These are phyloP conservation scores for Halichondria panicea DNA, from an alignment of 37 sponge, comb jelly and placozoan species.

Conservation along the genomic window DNA sequence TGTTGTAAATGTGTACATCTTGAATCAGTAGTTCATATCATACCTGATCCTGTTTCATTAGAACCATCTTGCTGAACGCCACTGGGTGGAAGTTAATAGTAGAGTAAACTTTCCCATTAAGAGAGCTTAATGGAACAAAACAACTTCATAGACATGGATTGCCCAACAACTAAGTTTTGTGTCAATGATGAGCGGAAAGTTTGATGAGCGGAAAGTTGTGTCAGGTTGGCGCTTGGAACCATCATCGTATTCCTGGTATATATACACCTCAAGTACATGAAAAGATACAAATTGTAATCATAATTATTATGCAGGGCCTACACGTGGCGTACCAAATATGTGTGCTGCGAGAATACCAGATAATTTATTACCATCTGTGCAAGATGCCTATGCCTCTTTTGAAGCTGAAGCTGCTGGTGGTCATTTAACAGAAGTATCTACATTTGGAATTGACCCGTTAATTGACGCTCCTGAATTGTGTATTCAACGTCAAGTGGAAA, in stretches of 20 bases:
- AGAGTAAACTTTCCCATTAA: constrained; percentile 20
- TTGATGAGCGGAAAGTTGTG: background rate
- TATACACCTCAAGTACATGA: background rate
- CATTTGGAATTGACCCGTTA: background rate
- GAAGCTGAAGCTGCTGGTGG: background rate
- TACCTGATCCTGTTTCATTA: background rate
- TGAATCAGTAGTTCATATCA: too few species aligned
- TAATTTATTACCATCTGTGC: background rate
- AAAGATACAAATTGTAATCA: background rate
- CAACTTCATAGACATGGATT: constrained; percentile 8
- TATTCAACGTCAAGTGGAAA: background rate
- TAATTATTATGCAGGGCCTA: background rate
- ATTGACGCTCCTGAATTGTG: background rate
- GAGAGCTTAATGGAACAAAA: background rate
- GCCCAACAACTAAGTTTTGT: constrained; percentile 16
- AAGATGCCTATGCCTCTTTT: background rate
- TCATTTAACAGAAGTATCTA: background rate
- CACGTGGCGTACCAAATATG: background rate
- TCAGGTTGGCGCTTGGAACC: background rate
- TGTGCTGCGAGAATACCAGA: background rate
- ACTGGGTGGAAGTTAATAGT: constrained; percentile 25
- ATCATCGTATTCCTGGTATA: background rate
- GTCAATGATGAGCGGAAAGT: constrained; percentile 2
- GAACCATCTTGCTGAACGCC: constrained; percentile 23
- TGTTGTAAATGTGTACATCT: too few species aligned